Base-by-base conservation (phyloP, 2,797 vertebrate species). In the Crax fasciolata region DNA sequence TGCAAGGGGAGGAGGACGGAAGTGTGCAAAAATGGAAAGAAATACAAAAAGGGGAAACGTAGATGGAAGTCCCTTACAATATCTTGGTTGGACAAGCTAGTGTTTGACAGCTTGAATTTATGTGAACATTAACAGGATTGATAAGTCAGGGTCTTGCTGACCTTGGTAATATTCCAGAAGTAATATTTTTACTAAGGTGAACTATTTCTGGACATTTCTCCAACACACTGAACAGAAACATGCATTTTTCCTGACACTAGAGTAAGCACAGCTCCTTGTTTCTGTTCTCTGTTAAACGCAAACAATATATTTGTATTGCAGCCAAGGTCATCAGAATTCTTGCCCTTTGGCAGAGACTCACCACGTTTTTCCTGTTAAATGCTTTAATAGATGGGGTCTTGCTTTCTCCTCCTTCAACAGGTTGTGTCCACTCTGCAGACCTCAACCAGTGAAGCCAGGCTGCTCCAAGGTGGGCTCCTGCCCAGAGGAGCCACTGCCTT, bases 111-210 rank as follows among this genome's bases (percentile, higher is more conserved):
- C 75, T 90, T 94, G 80, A 96, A 96, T 96, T 97, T 90, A 96
- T 92, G 88, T 80, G 94, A 96, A 94, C 90, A 86, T 97, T 93
- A 96, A 91, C 77, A 96, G 94, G 93, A 96, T 92, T 96, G 96
- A 97, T 96, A 97, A 97, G 94, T 96, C 93, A 95, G 88, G 91
- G 91, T 96, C 96, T 96, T 95, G 93, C 81, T 98, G 95, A 97
- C 96, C 96, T 97, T 97, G 97, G 96, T 97, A 96, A 72, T 68
- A 62, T 52, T 96, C 95, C 96, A 98, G 96, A 94, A 89, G 95
- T 89, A 97, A 96, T 97, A 97, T 97, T 97, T 97, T 96, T 95
- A 97, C 67, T 96, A 88, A 94, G 91, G 89, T 97, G 94, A 93
- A 91, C 91, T 97, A 96, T 97, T 97, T 97, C 96, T 96, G 91